phyloP scores from a whole-genome alignment of 2,113 vertebrate species.

The Sylvietta virens region DNA sequence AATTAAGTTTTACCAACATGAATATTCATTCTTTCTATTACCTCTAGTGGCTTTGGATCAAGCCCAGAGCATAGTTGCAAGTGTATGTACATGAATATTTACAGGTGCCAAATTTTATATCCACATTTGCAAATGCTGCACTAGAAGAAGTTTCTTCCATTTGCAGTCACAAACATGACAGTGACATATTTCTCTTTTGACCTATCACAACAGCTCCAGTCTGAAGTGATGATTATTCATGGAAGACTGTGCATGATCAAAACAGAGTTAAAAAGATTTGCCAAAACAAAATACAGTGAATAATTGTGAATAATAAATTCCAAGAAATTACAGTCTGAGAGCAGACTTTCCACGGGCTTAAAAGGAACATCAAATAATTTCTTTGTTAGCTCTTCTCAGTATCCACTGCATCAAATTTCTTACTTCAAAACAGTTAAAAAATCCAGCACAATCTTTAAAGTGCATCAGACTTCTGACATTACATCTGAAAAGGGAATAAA shows the following conservation, averaged over 20 bases:
- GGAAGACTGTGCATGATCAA: conserved; percentile 30
- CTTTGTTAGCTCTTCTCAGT: conserved; percentile 29
- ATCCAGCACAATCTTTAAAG: conserved; percentile 19
- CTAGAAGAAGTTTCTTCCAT: neutral
- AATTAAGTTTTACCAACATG: conserved; percentile 33
- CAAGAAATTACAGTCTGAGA: conserved; percentile 38
- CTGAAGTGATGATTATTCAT: conserved; percentile 49
- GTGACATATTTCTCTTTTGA: conserved; percentile 23
- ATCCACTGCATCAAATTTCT: neutral
- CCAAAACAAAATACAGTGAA: conserved; percentile 58
- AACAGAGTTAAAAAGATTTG: conserved; percentile 56
- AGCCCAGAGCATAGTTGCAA: conserved; percentile 25
- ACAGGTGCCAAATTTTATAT: conserved; percentile 45
- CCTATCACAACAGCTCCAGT: conserved; percentile 35
- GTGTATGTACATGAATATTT: conserved; percentile 50
- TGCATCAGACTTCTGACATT: neutral
- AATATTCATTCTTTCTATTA: conserved; percentile 49
- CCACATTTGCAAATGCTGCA: conserved; percentile 1
- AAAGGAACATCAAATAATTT: conserved; percentile 51
- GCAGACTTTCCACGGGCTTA: conserved; percentile 22
- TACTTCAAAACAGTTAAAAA: neutral
- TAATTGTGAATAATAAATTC: conserved; percentile 55
- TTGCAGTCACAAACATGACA: conserved; percentile 16
- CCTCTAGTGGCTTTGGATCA: conserved; percentile 35
- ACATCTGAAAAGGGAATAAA: neutral